Evolutionary conservation across 1,140 invertebrate species (phyloP).

Genomic region (Conopomorpha cramerella): DNA sequence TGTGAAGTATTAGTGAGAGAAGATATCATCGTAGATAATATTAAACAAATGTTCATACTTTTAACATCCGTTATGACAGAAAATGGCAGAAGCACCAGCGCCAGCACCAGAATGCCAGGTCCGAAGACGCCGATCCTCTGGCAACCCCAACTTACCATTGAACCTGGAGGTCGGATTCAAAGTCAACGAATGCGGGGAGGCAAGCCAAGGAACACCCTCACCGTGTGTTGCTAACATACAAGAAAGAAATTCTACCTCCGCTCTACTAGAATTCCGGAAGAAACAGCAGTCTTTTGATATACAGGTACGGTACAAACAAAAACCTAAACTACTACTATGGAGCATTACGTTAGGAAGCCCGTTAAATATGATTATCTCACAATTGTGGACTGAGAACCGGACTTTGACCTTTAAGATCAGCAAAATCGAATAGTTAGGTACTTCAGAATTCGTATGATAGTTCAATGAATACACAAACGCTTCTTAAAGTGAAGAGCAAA

Average conservation of each 20-base stretch:
- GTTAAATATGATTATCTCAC: too few species aligned
- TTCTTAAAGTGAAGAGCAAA: too few species aligned
- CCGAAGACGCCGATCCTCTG: constrained; percentile 31
- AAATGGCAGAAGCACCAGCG: constrained; percentile 22
- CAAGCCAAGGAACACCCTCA: constrained; percentile 36
- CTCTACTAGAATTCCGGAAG: constrained; percentile 48
- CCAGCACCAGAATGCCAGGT: constrained; percentile 25
- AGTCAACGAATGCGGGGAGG: constrained; percentile 33
- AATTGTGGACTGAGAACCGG: too few species aligned
- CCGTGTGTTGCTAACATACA: constrained; percentile 16
- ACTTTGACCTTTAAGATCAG: too few species aligned
- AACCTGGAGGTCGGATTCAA: constrained; percentile 39
- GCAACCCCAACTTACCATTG: constrained; percentile 31
- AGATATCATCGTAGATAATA: too few species aligned
- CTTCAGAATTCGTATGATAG: too few species aligned
- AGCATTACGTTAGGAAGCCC: too few species aligned
- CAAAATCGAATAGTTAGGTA: too few species aligned
- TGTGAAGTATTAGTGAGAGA: too few species aligned
- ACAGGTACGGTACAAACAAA: constrained; percentile 39
- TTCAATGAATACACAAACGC: too few species aligned
- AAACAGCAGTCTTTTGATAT: constrained; percentile 58
- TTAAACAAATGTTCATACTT: too few species aligned
- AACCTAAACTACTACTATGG: too few species aligned
- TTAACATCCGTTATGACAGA: constrained; percentile 3
- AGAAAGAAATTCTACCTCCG: constrained; percentile 14